Evolutionary conservation across 2,888 invertebrate species (phyloP), one percentile per base, ranked within the genome.

Genomic region (Lypha dubia): DNA sequence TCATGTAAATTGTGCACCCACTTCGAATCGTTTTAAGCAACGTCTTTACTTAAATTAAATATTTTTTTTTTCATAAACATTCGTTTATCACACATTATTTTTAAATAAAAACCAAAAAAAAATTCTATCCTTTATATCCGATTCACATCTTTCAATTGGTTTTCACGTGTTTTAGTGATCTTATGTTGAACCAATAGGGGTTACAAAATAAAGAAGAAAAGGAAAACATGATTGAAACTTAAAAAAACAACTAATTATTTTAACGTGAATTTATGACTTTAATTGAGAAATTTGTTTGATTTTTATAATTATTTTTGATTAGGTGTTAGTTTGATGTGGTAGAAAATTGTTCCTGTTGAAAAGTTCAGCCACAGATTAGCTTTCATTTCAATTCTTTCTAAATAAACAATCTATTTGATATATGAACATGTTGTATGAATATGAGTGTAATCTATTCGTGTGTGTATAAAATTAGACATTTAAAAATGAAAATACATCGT

Each of bases 261-360:
- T 49, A 62, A 53, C 74, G 41, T 79, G 20, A 83, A 75, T 83
- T 83, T 83, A 83, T 70, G 70, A 79, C 79, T 83, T 79, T 79
- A 70, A 79, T 83, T 83, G 53, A 70, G 74, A 79, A 79, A 83
- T 65, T 79, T 83, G 74, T 79, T 79, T 83, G 71, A 83, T 56
- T 83, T 83, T 83, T 70, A 83, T 79, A 74, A 79, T 79, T 74
- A 79, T 56, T 83, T 83, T 79, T 79, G 73, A 83, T 83, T 73
- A 83, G 83, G 68, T 83, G 83, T 68, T 74, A 79, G 77, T 63
- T 62, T 73, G 74, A 79, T 83, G 70, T 58, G 79, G 70, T 75
- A 51, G 46, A 70, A 62, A 68, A 71, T 58, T 49, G 67, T 58
- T 32, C 32, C 51, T 74, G 74, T 74, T 79, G 79, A 79, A 83